Evolutionary conservation across 2,113 vertebrate genomes (phyloP).

Genomic region (Barbus barbus): DNA sequence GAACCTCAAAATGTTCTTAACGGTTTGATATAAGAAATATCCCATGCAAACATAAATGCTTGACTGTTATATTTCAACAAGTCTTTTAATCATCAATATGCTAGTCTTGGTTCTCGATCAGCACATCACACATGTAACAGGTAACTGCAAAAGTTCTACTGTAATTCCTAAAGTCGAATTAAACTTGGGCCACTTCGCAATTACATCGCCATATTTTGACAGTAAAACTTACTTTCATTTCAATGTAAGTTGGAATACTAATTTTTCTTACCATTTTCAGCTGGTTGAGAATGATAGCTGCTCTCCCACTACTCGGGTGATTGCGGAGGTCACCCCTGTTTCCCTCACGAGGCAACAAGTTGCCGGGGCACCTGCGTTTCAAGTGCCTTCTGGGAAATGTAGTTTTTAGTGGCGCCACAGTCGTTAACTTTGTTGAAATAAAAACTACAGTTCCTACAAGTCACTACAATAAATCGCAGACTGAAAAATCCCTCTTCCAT

Average conservation of each 20-base stretch:
- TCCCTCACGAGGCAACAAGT: slow-evolving; percentile 49
- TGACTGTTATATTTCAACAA: background rate
- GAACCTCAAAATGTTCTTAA: background rate
- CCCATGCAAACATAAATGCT: background rate
- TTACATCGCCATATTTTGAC: background rate
- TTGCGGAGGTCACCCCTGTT: slow-evolving; percentile 62
- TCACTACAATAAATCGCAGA: background rate
- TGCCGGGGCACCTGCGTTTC: slow-evolving; percentile 30
- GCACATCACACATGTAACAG: background rate
- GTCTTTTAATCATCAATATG: background rate
- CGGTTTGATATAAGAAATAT: background rate
- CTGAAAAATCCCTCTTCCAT: background rate
- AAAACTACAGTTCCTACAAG: slow-evolving; percentile 42
- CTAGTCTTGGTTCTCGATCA: background rate
- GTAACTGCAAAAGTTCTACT: background rate
- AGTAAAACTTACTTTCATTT: background rate
- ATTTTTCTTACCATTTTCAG: slow-evolving; percentile 67
- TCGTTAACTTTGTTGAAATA: fast-evolving
- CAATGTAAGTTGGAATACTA: background rate
- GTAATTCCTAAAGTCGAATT: background rate
- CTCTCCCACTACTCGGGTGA: slow-evolving; percentile 31
- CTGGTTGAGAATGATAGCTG: background rate
- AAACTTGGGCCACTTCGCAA: background rate
- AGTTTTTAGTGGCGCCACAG: slow-evolving; percentile 8
- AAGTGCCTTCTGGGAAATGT: slow-evolving; percentile 49